These are phyloP conservation scores for Tromatobia lineatoria DNA, from an alignment of 2,888 invertebrate species.

Conservation along the genomic window DNA sequence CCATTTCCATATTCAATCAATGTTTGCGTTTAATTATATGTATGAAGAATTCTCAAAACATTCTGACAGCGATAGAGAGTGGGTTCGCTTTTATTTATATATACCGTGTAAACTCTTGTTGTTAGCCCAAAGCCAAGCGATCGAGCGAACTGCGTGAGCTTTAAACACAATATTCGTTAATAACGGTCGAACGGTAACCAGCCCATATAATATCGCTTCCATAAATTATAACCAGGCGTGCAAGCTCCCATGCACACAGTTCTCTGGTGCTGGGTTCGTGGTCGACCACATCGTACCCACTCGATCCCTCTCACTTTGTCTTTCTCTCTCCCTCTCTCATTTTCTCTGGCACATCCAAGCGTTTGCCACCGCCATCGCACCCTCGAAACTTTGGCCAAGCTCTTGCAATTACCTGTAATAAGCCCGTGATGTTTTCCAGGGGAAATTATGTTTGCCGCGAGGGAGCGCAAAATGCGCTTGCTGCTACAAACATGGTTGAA, in stretches of 20 bases:
- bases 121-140: constrained; percentile 22
- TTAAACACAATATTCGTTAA: constrained; percentile 71
- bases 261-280: constrained; percentile 56
- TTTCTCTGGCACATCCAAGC: constrained; percentile 43
- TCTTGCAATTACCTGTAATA: constrained; percentile 67
- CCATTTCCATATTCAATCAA: constrained; percentile 29
- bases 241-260: constrained; percentile 51
- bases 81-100: neutral
- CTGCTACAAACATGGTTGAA: constrained; percentile 41
- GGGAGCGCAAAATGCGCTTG: constrained; percentile 29
- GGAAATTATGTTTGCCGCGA: constrained; percentile 61
- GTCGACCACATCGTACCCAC: constrained; percentile 64
- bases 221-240: constrained; percentile 74
- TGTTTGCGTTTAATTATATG: constrained; percentile 56
- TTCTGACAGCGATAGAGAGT: neutral
- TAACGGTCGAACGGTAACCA: constrained; percentile 76
- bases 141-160: constrained; percentile 62
- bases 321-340: constrained; percentile 43
- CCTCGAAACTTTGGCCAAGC: constrained; percentile 64
- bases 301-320: constrained; percentile 39
- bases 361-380: constrained; percentile 51
- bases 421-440: constrained; percentile 61
- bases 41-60: constrained; percentile 16
- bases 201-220: constrained; percentile 77
- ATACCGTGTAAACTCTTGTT: neutral